phyloP scores from a whole-genome alignment of 2,888 invertebrate species.

The Willowsia nigromaculata region DNA sequence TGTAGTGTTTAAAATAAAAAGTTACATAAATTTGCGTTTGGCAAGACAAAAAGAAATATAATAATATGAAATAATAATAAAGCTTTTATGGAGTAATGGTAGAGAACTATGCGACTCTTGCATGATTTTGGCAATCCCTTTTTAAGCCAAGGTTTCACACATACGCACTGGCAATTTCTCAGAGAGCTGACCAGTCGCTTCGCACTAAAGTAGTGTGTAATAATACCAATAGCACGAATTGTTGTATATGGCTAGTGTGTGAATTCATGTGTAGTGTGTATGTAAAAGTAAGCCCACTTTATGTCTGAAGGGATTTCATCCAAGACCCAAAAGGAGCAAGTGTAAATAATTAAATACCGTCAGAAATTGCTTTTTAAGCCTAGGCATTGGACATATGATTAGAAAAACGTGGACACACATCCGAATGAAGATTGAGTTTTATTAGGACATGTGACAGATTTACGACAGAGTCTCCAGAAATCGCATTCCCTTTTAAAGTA shows the following conservation, averaged over 20 bases:
- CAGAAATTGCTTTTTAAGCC: constrained; percentile 52
- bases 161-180: neutral
- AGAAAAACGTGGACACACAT: constrained; percentile 67
- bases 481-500: constrained; percentile 64
- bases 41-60: constrained; percentile 48
- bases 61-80: constrained; percentile 1
- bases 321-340: constrained; percentile 65
- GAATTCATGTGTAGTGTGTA: neutral
- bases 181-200: constrained; percentile 3
- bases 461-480: constrained; percentile 71
- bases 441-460: constrained; percentile 72
- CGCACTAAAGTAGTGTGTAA: neutral
- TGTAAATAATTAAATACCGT: constrained; percentile 67
- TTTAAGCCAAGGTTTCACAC: constrained; percentile 65
- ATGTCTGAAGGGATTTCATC: neutral
- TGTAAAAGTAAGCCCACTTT: neutral
- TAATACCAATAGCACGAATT: neutral
- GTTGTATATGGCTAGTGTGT: neutral
- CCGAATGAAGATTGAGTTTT: constrained; percentile 71
- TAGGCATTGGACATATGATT: constrained; percentile 66
- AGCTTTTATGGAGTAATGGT: constrained; percentile 36
- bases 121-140: constrained; percentile 69
- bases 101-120: constrained; percentile 34
- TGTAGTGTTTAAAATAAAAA: constrained; percentile 67
- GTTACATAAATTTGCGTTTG: constrained; percentile 63